Conservation (phyloP, 2,797 vertebrate species). For the Sphenodon punctatus region DNA sequence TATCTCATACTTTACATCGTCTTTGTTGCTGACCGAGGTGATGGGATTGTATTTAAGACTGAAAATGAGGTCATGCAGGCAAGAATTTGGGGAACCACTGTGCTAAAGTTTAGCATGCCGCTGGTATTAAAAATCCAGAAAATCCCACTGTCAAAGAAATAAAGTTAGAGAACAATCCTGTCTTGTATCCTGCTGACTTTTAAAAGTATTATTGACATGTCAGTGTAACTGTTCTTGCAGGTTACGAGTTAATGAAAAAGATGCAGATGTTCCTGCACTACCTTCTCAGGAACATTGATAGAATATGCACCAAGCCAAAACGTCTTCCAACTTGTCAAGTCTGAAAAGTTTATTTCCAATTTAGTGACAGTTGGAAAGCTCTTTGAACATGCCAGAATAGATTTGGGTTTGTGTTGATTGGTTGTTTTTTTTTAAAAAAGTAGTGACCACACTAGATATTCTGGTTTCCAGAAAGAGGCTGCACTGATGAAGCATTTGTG, state of each 20-base stretch:
- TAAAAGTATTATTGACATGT: not conserved
- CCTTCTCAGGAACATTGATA: not conserved
- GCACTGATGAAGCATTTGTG: not conserved
- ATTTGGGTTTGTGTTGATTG: no score
- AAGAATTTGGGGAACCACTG: no score
- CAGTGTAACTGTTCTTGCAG: accelerated
- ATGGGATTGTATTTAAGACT: no score
- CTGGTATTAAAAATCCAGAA: no score
- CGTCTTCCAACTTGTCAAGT: not conserved
- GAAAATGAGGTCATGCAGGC: no score
- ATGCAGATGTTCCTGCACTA: not conserved
- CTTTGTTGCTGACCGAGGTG: no score
- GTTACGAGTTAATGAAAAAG: not conserved
- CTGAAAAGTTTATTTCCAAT: not conserved
- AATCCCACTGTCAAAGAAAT: not conserved
- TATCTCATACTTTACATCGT: no score
- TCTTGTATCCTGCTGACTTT: not conserved
- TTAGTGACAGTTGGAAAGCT: not conserved
- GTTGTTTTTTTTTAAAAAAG: not conserved
- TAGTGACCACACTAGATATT: not conserved
- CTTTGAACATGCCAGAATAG: not conserved
- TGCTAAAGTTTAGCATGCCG: no score
- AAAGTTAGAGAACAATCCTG: accelerated
- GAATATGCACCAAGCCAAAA: not conserved
- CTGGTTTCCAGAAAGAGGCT: not conserved